These are phyloP conservation scores for Drosophila insularis DNA, from an alignment of 1,140 invertebrate species.

Conservation along the genomic window DNA sequence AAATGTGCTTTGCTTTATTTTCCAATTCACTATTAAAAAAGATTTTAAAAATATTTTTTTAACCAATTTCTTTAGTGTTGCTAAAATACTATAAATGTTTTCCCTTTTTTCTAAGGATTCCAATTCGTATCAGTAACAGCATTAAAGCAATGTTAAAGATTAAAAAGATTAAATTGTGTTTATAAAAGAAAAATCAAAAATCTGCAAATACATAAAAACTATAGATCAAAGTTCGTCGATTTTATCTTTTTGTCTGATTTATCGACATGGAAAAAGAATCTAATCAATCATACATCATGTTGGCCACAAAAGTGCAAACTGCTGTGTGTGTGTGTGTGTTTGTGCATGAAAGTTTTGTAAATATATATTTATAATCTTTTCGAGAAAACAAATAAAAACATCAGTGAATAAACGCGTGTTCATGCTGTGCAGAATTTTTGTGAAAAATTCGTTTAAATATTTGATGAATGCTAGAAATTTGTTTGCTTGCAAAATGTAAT, in stretches of 20 bases:
- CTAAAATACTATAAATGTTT: too few species aligned
- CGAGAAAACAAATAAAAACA: neutral
- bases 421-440: slow-evolving; percentile 32
- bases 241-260: neutral
- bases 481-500: slow-evolving; percentile 59
- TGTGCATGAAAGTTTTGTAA: slow-evolving; percentile 2
- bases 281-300: slow-evolving; percentile 69
- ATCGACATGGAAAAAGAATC: slow-evolving; percentile 13
- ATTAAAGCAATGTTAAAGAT: too few species aligned
- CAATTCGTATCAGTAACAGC: too few species aligned
- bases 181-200: too few species aligned
- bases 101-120: too few species aligned
- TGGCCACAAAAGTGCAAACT: slow-evolving; percentile 22
- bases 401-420: slow-evolving; percentile 21
- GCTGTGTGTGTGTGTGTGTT: slow-evolving; percentile 38
- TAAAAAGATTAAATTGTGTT: too few species aligned
- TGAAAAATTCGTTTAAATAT: slow-evolving; percentile 49
- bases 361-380: slow-evolving; percentile 13
- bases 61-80: too few species aligned
- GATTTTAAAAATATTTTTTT: too few species aligned
- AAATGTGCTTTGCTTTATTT: too few species aligned
- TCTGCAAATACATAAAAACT: neutral
- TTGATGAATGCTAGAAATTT: slow-evolving; percentile 58
- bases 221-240: neutral
- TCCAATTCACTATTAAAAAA: too few species aligned